Conservation (phyloP, 2,797 vertebrate genomes). For the Erethizon dorsatum region DNA sequence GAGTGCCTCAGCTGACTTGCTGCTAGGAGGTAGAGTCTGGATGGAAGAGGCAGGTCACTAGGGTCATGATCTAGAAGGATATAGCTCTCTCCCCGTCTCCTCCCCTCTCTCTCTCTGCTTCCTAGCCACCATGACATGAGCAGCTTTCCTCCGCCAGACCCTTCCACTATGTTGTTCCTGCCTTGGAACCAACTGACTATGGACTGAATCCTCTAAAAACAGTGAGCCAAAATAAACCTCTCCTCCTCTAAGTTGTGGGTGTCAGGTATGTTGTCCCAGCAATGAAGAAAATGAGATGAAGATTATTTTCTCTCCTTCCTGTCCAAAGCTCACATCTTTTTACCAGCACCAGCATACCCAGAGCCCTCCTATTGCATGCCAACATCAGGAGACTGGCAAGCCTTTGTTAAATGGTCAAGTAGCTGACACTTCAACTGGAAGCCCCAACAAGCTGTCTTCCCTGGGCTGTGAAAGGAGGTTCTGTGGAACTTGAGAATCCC, state of each 20-base stretch:
- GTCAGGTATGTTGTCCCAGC: background rate
- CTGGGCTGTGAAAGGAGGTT: background rate
- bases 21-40: background rate
- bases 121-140: background rate
- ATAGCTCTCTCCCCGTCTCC: background rate
- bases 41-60: background rate
- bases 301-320: background rate
- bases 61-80: background rate
- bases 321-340: background rate
- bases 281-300: background rate
- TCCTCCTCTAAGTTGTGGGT: background rate
- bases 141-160: background rate
- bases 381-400: background rate
- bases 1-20: background rate
- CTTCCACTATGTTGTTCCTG: background rate
- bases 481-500: background rate
- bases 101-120: background rate
- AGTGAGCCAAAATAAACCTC: background rate
- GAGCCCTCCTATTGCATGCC: constrained; percentile 14
- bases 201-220: background rate
- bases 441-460: background rate
- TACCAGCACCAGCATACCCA: background rate
- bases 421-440: background rate
- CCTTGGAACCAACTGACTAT: background rate
- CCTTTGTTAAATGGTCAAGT: background rate